phyloP scores from a whole-genome alignment of 1,140 invertebrate species.

The Papilio xuthus region DNA sequence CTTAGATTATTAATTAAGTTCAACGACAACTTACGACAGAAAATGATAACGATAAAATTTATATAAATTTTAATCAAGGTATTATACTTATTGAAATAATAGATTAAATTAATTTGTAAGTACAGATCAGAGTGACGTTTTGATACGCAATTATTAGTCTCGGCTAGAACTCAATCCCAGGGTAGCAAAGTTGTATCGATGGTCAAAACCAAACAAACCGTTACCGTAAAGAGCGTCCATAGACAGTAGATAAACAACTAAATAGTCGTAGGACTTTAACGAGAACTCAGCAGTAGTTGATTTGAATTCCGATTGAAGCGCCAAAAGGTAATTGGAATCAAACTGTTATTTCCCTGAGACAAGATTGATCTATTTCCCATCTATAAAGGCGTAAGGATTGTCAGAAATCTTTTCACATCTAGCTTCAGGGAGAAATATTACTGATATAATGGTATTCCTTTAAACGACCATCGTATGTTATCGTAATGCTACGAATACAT shows the following conservation, averaged over 20 bases:
- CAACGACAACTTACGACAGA: too few relatives aligned
- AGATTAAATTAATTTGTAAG: too few relatives aligned
- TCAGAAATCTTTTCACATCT: neutral
- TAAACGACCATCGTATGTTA: neutral
- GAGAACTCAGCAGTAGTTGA: conserved; percentile 25
- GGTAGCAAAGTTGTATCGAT: neutral
- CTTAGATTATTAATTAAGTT: too few relatives aligned
- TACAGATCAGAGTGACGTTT: neutral
- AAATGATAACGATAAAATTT: too few relatives aligned
- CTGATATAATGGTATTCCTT: neutral
- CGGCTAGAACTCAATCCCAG: neutral
- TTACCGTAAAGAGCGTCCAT: neutral
- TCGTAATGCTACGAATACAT: neutral
- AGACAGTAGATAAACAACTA: conserved; percentile 6
- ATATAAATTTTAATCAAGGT: too few relatives aligned
- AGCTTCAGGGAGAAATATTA: neutral
- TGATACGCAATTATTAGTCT: neutral
- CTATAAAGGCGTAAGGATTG: neutral
- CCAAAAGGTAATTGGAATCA: conserved; percentile 63
- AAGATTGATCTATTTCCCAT: conserved; percentile 68
- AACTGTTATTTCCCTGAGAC: conserved; percentile 63
- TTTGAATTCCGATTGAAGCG: conserved; percentile 38
- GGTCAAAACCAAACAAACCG: neutral
- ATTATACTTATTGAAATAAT: too few relatives aligned
- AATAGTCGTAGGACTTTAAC: neutral